A percentile compares a stretch with the other conserved stretches of the same genome.
Conservation (phyloP, 2,888 invertebrate genomes). For the Gerris lacustris region DNA sequence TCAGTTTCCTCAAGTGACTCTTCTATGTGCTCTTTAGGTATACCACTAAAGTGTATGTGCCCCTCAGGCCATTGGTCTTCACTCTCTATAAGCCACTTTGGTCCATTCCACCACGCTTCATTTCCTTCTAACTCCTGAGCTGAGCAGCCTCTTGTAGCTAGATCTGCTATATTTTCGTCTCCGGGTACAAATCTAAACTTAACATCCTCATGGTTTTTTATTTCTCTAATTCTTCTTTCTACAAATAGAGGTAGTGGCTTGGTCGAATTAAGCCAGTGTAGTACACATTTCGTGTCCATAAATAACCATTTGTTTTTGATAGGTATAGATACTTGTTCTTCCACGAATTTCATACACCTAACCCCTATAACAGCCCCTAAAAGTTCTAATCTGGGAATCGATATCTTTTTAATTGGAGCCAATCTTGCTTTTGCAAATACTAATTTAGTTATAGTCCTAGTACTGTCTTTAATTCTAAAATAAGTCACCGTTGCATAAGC, state of each 20-base stretch:
- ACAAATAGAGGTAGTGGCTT: slow-evolving; percentile 9
- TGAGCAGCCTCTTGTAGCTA: slow-evolving; percentile 1
- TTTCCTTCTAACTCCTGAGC: neutral
- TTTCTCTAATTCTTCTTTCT: slow-evolving; percentile 11
- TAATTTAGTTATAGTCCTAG: no score
- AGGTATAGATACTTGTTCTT: no score
- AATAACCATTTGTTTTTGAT: neutral
- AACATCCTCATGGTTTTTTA: neutral
- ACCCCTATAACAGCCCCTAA: slow-evolving; percentile 8
- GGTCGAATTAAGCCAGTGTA: neutral
- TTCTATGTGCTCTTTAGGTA: no score
- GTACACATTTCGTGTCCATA: slow-evolving; percentile 10
- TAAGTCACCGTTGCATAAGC: neutral
- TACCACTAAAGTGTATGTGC: no score
- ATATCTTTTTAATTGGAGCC: neutral
- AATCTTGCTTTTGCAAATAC: slow-evolving; percentile 5
- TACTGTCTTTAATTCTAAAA: neutral
- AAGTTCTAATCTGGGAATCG: slow-evolving; percentile 5
- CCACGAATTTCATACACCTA: slow-evolving; percentile 2
- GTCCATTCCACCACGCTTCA: slow-evolving; percentile 9
- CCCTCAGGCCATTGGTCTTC: slow-evolving; percentile 11
- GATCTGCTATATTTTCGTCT: slow-evolving; percentile 8
- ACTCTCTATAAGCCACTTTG: neutral
- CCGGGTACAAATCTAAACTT: slow-evolving; percentile 3
- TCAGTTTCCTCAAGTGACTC: neutral